Conservation (phyloP, 2,113 vertebrate species). For the Bos indicus region DNA sequence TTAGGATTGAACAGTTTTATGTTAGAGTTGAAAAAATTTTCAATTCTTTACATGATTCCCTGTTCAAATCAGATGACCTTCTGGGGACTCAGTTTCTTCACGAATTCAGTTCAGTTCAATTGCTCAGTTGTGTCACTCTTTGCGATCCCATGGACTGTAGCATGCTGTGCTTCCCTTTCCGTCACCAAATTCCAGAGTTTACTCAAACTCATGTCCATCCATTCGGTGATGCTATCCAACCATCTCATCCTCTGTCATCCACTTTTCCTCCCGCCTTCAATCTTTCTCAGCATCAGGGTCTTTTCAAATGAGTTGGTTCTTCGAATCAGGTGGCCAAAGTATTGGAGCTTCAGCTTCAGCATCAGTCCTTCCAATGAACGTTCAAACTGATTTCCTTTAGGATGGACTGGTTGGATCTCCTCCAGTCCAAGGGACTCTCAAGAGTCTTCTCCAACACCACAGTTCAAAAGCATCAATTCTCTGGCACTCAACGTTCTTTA, state of each 20-base stretch:
- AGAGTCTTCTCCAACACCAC: background rate
- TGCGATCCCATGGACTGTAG: background rate
- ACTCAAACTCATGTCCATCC: background rate
- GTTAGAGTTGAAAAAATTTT: constrained; percentile 73
- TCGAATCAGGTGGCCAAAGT: background rate
- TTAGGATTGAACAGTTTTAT: constrained; percentile 74
- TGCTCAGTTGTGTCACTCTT: background rate
- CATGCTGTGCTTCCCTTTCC: background rate
- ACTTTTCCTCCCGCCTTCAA: background rate
- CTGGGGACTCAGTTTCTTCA: background rate
- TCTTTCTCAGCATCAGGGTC: background rate
- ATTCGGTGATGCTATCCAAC: background rate
- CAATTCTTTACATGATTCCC: background rate
- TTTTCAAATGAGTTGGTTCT: background rate
- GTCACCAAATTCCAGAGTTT: background rate
- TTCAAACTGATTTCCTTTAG: too few relatives aligned
- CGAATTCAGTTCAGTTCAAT: background rate
- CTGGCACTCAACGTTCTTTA: rapidly evolving
- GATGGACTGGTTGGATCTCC: too few relatives aligned
- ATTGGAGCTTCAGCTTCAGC: background rate
- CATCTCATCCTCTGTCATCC: background rate
- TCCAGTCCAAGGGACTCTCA: background rate
- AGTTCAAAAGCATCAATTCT: background rate
- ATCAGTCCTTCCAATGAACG: background rate
- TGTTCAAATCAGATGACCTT: background rate